Evolutionary conservation across 2,113 vertebrate species (phyloP), one percentile per base, ranked within the genome.

Genomic region (Heterotis niloticus): DNA sequence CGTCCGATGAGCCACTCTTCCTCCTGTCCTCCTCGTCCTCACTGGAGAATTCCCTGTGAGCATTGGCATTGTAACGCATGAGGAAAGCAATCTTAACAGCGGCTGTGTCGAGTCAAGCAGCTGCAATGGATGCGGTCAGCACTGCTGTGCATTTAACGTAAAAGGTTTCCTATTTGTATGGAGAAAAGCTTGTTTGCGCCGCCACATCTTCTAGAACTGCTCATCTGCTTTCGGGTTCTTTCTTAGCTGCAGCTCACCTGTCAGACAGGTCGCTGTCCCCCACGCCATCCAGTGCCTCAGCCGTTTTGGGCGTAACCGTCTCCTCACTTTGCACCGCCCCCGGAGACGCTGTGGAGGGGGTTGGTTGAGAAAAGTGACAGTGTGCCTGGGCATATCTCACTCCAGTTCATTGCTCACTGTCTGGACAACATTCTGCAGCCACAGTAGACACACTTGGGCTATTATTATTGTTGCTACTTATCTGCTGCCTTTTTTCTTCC

Each of bases 261-360:
- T 98, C 96, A 78, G 95, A 98, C 83, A 96, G 89, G 86, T 96
- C 95, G 84, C 94, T 95, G 91, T 93, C 95, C 83, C 92, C 93
- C 70, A 91, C 91, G 88, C 91, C 90, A 91, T 94, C 92, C 89
- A 92, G 89, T 82, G 92, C 92, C 88, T 92, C 93, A 78, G 64
- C 70, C 1, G 85, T 87, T 75, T 88, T 74, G 81, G 91, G 86
- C 84, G 89, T 91, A 10, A 77, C 76, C 66, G 87, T 79, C 88
- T 89, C 89, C 82, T 92, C 92, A 60, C 86, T 88, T 78, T 88
- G 88, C 84, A 90, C 80, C 71, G 90, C 88, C 75, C 92, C 93
- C 95, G 79, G 54, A 83, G 77, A 23, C 84, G 86, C 87, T 44
- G 89, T 3, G 23, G 57, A 18, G 20, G n/a, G 4, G 56, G 29